Evolutionary conservation across 2,113 vertebrate species (phyloP), one percentile per base, ranked within the genome.

Genomic region (Alosa alosa): DNA sequence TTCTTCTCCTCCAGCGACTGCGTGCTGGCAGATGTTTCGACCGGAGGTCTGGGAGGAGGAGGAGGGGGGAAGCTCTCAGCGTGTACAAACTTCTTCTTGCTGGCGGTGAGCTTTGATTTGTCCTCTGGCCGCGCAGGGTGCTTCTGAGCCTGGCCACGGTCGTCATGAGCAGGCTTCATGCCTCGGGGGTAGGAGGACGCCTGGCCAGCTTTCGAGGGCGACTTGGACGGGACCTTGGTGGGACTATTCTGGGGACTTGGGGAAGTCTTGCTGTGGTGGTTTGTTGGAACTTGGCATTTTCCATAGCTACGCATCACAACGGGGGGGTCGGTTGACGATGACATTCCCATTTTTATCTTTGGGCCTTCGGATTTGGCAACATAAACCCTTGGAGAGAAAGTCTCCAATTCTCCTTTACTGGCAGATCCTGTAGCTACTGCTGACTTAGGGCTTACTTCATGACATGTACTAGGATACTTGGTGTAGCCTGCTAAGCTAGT

Each of bases 181-280:
- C 84, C 78, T 75, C 75, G 87, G 0, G 89, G 78, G 41, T 94
- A 93, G 5, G 91, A 84, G 0, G 84, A 85, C 39, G 82, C 72
- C 60, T 88, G 87, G 72, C 82, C 83, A 15, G 91, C 90, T 89
- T 95, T 96, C 86, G 94, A 94, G 78, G 95, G 94, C 3, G 94
- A 95, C 87, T 94, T 95, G 75, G 93, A 94, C n/a, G 93, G 94
- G 15, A 95, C 90, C 78, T 96, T 96, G 36, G 95, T 95, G 0
- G 95, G 95, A 88, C 95, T 96, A 85, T 94, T 90, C 2, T 96
- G 95, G 60, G 95, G 95, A 84, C 95, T 95, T 25, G 85, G 47
- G 5, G 31, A 78, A 81, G 84, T 84, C 81, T 93, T 95, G 45
- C 75, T 55, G 81, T 89, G 47, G 6, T 95, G 95, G 75, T 91